Evolutionary conservation across 2,888 invertebrate species (phyloP), one percentile per base, ranked within the genome.

Genomic region (Tiliacea citrago): DNA sequence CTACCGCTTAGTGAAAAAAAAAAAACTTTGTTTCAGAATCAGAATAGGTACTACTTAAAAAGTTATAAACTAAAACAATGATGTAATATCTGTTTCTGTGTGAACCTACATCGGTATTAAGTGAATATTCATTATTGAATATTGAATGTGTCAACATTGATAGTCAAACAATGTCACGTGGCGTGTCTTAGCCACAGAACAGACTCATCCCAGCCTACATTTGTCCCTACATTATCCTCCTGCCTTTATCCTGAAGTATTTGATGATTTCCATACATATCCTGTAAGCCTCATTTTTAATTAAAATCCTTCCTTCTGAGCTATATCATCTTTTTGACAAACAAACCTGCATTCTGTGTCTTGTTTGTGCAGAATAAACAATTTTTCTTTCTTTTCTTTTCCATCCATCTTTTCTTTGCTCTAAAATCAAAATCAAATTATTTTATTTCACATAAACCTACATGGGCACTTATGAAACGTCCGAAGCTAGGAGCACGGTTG

Each of bases 111-210:
- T 72, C 39, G 21, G 24, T 49, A 18, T 29, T 58, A 51, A 39
- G 53, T 80, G 51, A 63, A 47, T 75, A 58, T 58, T 74, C 21
- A 81, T 77, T 29, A 53, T n/a, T 63, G n/a, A 0, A 75, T 29
- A 53, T n/a, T 63, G n/a, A 0, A 75, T 81, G 81, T 81, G 75
- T 81, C 77, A 81, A 47, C 49, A 58, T 47, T 63, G 21, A 16
- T 47, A n/a, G 16, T 47, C 16, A 73, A 62, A 75, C 45, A 75
- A 29, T 58, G 39, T 58, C 35, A 58, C n/a, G 9, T 57, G 10
- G 0, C 42, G 42, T 12, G 21, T 60, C 1, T 49, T n/a, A 49
- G 61, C 80, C 53, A 79, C 73, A 61, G 53, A 42, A 6, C 12
- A 49, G 1, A 53, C 1, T 79, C 73, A 73, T 49, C 80, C 35